Conservation (phyloP, 2,888 invertebrate genomes). For the Melolontha melolontha region DNA sequence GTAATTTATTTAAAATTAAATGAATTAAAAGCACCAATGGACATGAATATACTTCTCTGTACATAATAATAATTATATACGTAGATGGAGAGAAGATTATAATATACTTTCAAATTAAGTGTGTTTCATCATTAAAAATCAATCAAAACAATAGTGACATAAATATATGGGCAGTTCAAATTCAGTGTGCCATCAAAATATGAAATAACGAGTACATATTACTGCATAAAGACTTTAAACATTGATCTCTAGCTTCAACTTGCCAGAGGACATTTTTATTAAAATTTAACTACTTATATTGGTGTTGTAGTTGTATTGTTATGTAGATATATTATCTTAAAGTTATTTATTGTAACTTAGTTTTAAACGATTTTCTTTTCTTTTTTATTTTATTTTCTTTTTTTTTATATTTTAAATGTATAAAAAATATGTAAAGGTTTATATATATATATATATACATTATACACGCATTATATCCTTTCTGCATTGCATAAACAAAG, state of each 20-base stretch:
- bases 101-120: slow-evolving; percentile 39
- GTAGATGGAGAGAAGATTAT: slow-evolving; percentile 11
- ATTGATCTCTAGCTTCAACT: slow-evolving; percentile 54
- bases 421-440: slow-evolving; percentile 44
- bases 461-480: slow-evolving; percentile 42
- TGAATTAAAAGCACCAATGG: slow-evolving; percentile 27
- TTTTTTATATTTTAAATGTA: slow-evolving; percentile 61
- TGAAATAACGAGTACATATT: slow-evolving; percentile 38
- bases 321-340: slow-evolving; percentile 65
- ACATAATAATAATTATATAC: slow-evolving; percentile 25
- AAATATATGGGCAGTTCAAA: slow-evolving; percentile 52
- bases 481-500: slow-evolving; percentile 56
- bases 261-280: slow-evolving; percentile 59
- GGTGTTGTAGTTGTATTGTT: slow-evolving; percentile 67
- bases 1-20: slow-evolving; percentile 31
- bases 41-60: slow-evolving; percentile 26
- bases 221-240: not conserved
- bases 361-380: slow-evolving; percentile 39
- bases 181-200: slow-evolving; percentile 61
- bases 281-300: slow-evolving; percentile 55
- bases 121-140: slow-evolving; percentile 43
- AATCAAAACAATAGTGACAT: too few species aligned
- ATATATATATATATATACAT: slow-evolving; percentile 54
- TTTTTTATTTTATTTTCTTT: slow-evolving; percentile 55
- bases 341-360: slow-evolving; percentile 62